phyloP scores from a whole-genome alignment of 92 coral and sea anemone species.

The Porites rus region DNA sequence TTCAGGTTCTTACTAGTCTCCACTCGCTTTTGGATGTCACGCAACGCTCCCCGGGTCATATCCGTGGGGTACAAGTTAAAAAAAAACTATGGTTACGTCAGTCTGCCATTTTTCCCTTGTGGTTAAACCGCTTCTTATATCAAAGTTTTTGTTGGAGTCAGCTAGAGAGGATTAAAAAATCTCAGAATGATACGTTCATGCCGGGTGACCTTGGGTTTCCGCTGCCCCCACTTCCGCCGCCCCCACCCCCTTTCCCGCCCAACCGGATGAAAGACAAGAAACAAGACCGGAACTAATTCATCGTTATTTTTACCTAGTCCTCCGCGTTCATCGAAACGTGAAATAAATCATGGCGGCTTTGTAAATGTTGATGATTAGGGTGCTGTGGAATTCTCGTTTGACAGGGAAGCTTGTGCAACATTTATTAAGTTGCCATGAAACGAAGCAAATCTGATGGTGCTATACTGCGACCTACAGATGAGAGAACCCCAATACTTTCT shows the following conservation, averaged over 20 bases:
- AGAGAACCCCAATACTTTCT: conserved; percentile 68
- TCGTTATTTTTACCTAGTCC: neutral
- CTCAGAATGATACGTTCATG: too few relatives aligned
- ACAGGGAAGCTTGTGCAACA: neutral
- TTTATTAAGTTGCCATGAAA: conserved; percentile 19
- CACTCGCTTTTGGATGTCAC: too few relatives aligned
- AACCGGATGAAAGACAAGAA: neutral
- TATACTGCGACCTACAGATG: conserved; percentile 37
- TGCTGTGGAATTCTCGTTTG: neutral
- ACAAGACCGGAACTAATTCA: neutral
- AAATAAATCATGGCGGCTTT: neutral
- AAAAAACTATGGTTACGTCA: too few relatives aligned
- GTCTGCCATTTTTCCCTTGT: too few relatives aligned
- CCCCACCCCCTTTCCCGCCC: neutral
- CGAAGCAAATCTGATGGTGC: neutral
- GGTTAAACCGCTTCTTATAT: too few relatives aligned
- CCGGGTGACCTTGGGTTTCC: too few relatives aligned
- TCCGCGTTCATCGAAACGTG: neutral
- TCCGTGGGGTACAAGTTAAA: too few relatives aligned
- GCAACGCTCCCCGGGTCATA: too few relatives aligned
- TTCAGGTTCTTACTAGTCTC: too few relatives aligned
- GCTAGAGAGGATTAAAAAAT: too few relatives aligned
- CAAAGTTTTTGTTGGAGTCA: too few relatives aligned
- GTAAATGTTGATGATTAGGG: neutral
- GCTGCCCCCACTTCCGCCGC: too few relatives aligned